Conservation (phyloP, 2,888 invertebrate genomes). For the Heliconius charithonia region DNA sequence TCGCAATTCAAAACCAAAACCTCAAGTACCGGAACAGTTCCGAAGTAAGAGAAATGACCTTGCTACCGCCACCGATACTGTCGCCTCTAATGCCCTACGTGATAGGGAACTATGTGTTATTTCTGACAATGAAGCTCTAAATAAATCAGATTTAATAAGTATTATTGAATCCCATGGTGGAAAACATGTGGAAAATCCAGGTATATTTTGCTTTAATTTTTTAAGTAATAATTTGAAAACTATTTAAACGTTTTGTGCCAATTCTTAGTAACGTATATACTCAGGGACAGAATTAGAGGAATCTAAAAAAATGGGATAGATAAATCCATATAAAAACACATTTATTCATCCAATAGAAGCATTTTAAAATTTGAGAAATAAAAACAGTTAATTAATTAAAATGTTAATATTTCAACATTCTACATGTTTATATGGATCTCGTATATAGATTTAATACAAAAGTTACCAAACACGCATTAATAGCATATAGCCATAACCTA, state of each 20-base stretch:
- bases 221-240: not conserved
- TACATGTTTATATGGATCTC: no score
- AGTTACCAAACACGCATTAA: no score
- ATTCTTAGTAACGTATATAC: not conserved
- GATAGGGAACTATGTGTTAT: slow-evolving; percentile 67
- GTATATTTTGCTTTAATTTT: slow-evolving; percentile 52
- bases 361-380: no score
- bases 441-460: no score
- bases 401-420: no score
- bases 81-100: slow-evolving; percentile 62
- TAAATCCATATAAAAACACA: no score
- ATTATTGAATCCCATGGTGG: slow-evolving; percentile 71
- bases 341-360: no score
- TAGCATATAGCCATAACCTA: no score
- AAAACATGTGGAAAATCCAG: slow-evolving; percentile 64
- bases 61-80: slow-evolving; percentile 44
- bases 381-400: no score
- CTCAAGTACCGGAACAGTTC: slow-evolving; percentile 66
- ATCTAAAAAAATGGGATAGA: no score
- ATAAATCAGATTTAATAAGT: slow-evolving; percentile 58
- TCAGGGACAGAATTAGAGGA: no score
- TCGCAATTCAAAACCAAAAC: slow-evolving; percentile 48
- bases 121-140: slow-evolving; percentile 68
- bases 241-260: not conserved
- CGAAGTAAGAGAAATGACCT: slow-evolving; percentile 45